Base-by-base conservation (phyloP, 2,797 vertebrate species). In the Liasis olivaceus region DNA sequence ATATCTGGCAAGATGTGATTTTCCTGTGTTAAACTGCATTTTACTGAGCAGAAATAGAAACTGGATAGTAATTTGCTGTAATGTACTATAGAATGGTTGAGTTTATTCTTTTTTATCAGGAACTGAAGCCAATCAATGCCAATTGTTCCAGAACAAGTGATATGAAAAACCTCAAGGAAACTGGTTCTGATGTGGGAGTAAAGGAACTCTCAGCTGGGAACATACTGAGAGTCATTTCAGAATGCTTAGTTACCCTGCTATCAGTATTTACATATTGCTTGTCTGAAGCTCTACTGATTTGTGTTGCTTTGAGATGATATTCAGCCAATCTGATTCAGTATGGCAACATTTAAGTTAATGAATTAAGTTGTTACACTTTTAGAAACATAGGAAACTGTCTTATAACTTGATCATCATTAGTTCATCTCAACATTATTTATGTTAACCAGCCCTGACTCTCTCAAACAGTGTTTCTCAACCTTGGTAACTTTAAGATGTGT, bases 141-240 rank as follows among this genome's bases (percentile, higher is more conserved):
- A 88, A 93, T 93, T 93, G 92, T 93, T 91, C 86, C 64, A 69
- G 59, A 91, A 58, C 92, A 91, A 93, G 47, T 88, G 69, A 85
- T 77, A 91, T 47, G 85, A 90, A 64, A 90, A 93, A 56, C 36
- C 85, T 62, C 81, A 69, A 85, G 66, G 92, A 88, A 86, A 90
- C 90, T 88, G 90, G 92, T 93, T 87, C 89, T 88, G 51, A 66
- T 84, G 92, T 91, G 89, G 92, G 92, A 91, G 89, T 81, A 84
- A 81, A 93, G 11, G 66, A 90, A 93, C 85, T 93, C 47, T 59
- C 42, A 4, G 85, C 59, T 84, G 60, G 89, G 92, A 93, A 93
- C 89, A 81, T 47, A 56, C 14, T 64, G 69, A 93, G 58, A 88
- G 8, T 58, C 26, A 88, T 91, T 91, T 91, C 89, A 93, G 51